Evolutionary conservation across 2,113 vertebrate species (phyloP).

Genomic region (Baryphthengus martii): DNA sequence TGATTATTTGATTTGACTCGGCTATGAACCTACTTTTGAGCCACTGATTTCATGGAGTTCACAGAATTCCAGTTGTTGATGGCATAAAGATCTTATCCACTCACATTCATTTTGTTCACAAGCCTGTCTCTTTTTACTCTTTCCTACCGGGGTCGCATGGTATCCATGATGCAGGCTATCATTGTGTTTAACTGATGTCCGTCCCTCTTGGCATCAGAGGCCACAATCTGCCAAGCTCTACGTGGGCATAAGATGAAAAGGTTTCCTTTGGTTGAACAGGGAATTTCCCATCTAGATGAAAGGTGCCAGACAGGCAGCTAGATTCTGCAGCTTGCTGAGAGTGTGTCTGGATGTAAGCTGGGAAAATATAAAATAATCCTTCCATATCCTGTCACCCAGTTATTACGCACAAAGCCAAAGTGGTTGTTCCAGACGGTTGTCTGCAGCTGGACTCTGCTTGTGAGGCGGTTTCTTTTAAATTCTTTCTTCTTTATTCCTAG

Average conservation of each 20-base stretch:
- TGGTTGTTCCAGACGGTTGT: neutral
- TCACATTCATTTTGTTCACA: neutral
- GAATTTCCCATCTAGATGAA: neutral
- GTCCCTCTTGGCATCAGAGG: neutral
- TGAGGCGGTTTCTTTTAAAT: neutral
- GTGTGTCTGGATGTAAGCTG: slow-evolving; percentile 1
- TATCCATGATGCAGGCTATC: neutral
- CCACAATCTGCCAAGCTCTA: neutral
- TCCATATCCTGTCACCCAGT: slow-evolving; percentile 19
- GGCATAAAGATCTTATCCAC: neutral
- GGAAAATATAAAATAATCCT: slow-evolving; percentile 27
- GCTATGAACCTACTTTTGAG: neutral
- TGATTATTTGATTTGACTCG: neutral
- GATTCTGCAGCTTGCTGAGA: neutral
- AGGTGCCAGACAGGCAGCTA: neutral
- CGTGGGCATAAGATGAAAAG: neutral
- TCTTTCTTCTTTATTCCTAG: neutral
- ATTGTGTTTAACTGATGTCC: neutral
- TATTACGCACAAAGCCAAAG: neutral
- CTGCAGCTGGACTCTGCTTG: neutral
- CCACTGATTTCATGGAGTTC: neutral
- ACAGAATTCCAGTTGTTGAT: neutral
- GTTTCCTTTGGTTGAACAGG: neutral
- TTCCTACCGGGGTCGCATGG: neutral
- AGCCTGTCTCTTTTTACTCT: neutral